These are phyloP conservation scores for Boleophthalmus pectinirostris DNA, from an alignment of 2,113 vertebrate species.

Conservation along the genomic window DNA sequence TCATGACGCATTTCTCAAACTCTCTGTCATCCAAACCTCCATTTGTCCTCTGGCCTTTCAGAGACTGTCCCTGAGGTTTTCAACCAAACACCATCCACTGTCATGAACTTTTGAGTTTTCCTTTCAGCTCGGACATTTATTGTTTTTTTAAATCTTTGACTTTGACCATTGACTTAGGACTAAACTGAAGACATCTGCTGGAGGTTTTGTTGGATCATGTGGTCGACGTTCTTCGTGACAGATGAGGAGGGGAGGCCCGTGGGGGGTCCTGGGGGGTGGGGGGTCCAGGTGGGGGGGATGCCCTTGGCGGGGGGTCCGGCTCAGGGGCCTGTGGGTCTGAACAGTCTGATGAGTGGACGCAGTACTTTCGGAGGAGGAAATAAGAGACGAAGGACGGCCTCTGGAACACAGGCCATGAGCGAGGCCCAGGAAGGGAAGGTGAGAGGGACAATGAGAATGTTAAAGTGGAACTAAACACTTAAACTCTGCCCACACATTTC, in stretches of 20 bases:
- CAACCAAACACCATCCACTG: too few relatives aligned
- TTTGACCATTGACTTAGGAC: neutral
- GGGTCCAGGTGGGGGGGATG: conserved; percentile 1
- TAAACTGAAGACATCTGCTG: neutral
- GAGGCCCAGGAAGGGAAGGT: conserved; percentile 82
- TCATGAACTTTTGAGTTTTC: neutral
- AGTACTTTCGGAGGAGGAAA: conserved; percentile 58
- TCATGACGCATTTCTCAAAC: conserved; percentile 19
- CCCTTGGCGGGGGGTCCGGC: conserved; percentile 18
- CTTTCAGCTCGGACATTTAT: neutral
- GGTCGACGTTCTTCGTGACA: conserved; percentile 84
- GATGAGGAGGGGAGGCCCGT: conserved; percentile 73
- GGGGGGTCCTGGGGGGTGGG: conserved; percentile 17
- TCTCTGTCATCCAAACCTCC: conserved; percentile 15
- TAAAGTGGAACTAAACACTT: neutral
- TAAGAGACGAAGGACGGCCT: conserved; percentile 58
- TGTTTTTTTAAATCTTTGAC: neutral
- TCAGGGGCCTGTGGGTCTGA: conserved; percentile 35
- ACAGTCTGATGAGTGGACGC: conserved; percentile 57
- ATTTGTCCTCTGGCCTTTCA: conserved; percentile 6
- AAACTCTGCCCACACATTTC: too few relatives aligned
- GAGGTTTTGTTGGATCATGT: conserved; percentile 72
- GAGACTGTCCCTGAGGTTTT: neutral
- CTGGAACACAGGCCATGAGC: conserved; percentile 58
- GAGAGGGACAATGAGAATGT: neutral